phyloP scores from a whole-genome alignment of 2,797 vertebrate genomes.

The Tarsius wallacei region DNA sequence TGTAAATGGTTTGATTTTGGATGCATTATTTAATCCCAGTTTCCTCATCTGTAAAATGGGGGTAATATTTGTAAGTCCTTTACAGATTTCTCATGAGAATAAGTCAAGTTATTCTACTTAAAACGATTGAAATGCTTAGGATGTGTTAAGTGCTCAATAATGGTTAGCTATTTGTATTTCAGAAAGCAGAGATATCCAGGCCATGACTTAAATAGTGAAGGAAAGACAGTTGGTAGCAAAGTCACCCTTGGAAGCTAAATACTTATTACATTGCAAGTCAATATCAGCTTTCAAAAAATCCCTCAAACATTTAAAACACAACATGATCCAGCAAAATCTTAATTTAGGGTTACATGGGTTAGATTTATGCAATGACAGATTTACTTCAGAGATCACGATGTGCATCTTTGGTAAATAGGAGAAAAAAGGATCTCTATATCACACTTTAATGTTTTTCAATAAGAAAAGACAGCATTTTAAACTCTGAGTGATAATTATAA shows the following conservation, averaged over 20 bases:
- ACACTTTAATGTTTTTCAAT: conserved; percentile 45
- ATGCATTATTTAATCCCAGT: neutral
- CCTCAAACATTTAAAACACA: conserved; percentile 27
- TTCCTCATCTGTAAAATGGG: conserved; percentile 24
- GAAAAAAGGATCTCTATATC: neutral
- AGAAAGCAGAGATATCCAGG: neutral
- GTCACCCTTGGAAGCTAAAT: neutral
- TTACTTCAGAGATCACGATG: conserved; percentile 25
- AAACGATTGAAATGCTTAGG: neutral
- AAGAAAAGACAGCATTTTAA: conserved; percentile 33
- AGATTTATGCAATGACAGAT: neutral
- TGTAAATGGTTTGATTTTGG: neutral
- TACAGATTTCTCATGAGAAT: neutral
- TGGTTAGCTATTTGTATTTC: neutral
- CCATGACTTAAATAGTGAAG: conserved; percentile 43
- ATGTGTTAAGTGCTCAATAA: neutral
- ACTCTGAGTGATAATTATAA: neutral
- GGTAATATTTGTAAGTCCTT: neutral
- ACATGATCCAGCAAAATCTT: neutral
- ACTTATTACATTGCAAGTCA: neutral
- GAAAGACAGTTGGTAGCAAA: neutral
- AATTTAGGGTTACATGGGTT: neutral
- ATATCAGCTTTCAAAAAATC: neutral
- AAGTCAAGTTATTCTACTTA: conserved; percentile 12
- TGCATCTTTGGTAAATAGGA: neutral